Base-by-base conservation (phyloP, 2,797 vertebrate genomes). In the Manis pentadactyla region DNA sequence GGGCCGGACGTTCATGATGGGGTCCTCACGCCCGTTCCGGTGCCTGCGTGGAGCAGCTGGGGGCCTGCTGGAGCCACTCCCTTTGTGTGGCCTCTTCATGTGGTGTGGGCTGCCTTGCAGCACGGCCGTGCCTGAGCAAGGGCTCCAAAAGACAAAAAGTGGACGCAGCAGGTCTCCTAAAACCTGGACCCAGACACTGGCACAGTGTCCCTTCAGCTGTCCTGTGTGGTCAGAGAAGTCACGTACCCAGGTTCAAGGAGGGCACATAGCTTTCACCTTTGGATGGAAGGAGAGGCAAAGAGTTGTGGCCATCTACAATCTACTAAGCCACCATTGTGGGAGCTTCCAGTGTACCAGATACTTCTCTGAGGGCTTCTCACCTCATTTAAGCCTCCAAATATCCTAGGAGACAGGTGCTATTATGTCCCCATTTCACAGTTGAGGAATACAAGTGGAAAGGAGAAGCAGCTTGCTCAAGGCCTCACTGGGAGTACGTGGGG, bases 341-440 rank as follows among this genome's bases (percentile, higher is more conserved):
- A 7, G 27, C 49, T 37, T 19, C 0, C 12, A 0, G 0, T 10
- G 83, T 12, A 2, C 23, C 14, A 6, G 25, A 6, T 6, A 2
- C 7, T 42, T 14, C 15, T 10, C 42, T 21, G 10, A 4, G 53
- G 49, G 69, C 39, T 37, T 17, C 19, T 29, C 34, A 39, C 57
- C 15, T 14, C 15, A 5, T 46, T 57, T 18, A 31, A 27, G 34
- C 42, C 75, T 69, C 53, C 6, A 1, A 12, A 49, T 25, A 7
- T 14, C 63, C 19, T 8, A 14, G 86, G 77, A 69, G 51, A 12
- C 7, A 5, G 69, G 34, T 21, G 12, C 39, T 53, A 0, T 2
- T 0, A 9, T 5, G 0, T 10, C 25, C 64, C 59, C 18, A 2
- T 39, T 61, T 77, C 23, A 42, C 27, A 25, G 39, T 15, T 7